Evolutionary conservation across 2,888 invertebrate species (phyloP).

Genomic region (Noctua janthina): DNA sequence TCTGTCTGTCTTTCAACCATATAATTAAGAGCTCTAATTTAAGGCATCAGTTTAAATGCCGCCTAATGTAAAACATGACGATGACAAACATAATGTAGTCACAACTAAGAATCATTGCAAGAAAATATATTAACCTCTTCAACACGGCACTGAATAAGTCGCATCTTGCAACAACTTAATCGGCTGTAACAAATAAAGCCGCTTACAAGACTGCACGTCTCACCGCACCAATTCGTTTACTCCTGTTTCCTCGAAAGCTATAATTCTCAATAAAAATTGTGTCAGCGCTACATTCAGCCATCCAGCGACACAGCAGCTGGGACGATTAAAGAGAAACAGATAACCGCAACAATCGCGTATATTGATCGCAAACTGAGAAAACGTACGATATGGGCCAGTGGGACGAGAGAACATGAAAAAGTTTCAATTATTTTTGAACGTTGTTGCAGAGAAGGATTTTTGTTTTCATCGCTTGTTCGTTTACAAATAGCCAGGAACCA

Average conservation of each 20-base stretch:
- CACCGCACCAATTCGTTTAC: slow-evolving; percentile 17
- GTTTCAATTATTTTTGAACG: slow-evolving; percentile 26
- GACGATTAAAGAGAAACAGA: slow-evolving; percentile 44
- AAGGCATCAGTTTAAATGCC: not conserved
- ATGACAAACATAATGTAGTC: too few relatives aligned
- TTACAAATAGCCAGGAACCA: not conserved
- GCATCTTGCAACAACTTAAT: not conserved
- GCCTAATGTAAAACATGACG: not conserved
- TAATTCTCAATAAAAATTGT: slow-evolving; percentile 44
- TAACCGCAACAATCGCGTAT: slow-evolving; percentile 46
- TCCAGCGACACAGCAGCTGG: slow-evolving; percentile 24
- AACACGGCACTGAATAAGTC: not conserved
- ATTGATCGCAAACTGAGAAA: slow-evolving; percentile 37
- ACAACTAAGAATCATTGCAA: not conserved
- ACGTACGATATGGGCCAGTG: slow-evolving; percentile 39
- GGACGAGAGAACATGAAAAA: slow-evolving; percentile 21
- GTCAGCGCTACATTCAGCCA: slow-evolving; percentile 45
- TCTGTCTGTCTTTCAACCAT: too few relatives aligned
- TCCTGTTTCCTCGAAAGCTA: slow-evolving; percentile 8
- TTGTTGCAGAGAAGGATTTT: not conserved
- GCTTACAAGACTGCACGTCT: slow-evolving; percentile 1
- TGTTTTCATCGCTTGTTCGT: not conserved
- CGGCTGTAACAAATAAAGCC: slow-evolving; percentile 2
- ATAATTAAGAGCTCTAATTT: not conserved
- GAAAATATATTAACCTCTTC: not conserved